Percentiles rank a stretch among this genome's conserved stretches.
phyloP scores from a whole-genome alignment of 2,888 invertebrate species.

The Amblyteles armatorius region DNA sequence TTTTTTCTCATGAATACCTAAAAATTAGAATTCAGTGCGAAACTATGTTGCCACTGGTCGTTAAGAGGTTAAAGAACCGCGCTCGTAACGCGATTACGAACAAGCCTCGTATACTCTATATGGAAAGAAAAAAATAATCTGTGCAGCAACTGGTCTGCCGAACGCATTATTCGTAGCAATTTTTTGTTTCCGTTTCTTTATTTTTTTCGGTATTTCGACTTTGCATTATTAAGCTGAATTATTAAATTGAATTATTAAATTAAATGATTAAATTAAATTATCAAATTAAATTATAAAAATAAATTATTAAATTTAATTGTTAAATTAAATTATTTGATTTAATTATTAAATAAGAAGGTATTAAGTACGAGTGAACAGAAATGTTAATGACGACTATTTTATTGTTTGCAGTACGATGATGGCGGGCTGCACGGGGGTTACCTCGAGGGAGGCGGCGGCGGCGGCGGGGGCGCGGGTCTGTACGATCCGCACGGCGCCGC shows the following conservation, averaged over 20 bases:
- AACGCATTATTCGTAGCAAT: not conserved
- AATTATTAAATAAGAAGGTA: not conserved
- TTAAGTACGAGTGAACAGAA: not conserved
- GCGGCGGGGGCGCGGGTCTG: conserved; percentile 88
- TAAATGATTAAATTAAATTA: no score
- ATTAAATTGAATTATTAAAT: no score
- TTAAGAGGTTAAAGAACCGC: not conserved
- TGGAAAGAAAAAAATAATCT: not conserved
- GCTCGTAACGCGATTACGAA: conserved; percentile 7
- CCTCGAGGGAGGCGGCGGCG: conserved; percentile 91
- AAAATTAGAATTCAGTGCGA: not conserved
- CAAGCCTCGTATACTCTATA: not conserved
- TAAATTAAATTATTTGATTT: no score
- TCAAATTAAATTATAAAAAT: no score
- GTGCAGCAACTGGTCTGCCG: not conserved
- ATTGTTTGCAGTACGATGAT: conserved; percentile 93
- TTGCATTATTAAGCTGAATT: no score
- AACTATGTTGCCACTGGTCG: not conserved
- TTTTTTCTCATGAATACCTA: not conserved
- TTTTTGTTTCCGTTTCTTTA: not conserved
- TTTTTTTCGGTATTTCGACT: not conserved
- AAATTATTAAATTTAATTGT: no score
- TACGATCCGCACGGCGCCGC: conserved; percentile 92
- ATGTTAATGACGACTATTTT: conserved; percentile 23
- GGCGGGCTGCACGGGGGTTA: conserved; percentile 95